These are phyloP conservation scores for Eclectus roratus DNA, from an alignment of 2,113 vertebrate species.

Conservation along the genomic window DNA sequence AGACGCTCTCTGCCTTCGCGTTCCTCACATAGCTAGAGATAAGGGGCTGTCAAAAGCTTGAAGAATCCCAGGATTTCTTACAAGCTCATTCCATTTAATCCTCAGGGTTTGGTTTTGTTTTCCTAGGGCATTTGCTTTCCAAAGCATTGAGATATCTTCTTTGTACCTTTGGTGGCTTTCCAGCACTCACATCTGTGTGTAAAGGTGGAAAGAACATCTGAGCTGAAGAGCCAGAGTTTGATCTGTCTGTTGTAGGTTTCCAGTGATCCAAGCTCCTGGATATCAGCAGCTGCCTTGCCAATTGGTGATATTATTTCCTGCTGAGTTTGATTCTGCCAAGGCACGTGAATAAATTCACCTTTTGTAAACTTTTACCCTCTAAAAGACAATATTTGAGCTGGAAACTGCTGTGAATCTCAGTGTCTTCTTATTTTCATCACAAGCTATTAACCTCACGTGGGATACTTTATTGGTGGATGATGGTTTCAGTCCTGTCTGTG, in stretches of 20 bases:
- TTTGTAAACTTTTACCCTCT: background rate
- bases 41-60: background rate
- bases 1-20: background rate
- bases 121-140: background rate
- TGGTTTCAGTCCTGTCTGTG: background rate
- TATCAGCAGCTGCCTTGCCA: background rate
- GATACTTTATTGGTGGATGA: background rate
- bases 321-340: background rate
- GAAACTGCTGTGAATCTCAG: background rate
- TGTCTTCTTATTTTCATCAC: background rate
- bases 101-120: background rate
- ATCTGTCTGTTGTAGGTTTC: background rate
- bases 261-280: background rate
- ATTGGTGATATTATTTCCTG: background rate
- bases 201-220: conserved; percentile 3
- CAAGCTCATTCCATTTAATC: background rate
- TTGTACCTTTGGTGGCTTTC: conserved; percentile 10
- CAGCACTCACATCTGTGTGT: conserved; percentile 2
- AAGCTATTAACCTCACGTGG: background rate
- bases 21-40: conserved; percentile 3
- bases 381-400: background rate
- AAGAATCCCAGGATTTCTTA: background rate
- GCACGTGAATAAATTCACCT: background rate
- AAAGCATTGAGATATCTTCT: background rate
- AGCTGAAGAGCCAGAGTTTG: background rate